A percentile compares a stretch with the other conserved stretches of the same genome.
Evolutionary conservation across 2,797 vertebrate species (phyloP).

Genomic region (Decapterus maruadsi): DNA sequence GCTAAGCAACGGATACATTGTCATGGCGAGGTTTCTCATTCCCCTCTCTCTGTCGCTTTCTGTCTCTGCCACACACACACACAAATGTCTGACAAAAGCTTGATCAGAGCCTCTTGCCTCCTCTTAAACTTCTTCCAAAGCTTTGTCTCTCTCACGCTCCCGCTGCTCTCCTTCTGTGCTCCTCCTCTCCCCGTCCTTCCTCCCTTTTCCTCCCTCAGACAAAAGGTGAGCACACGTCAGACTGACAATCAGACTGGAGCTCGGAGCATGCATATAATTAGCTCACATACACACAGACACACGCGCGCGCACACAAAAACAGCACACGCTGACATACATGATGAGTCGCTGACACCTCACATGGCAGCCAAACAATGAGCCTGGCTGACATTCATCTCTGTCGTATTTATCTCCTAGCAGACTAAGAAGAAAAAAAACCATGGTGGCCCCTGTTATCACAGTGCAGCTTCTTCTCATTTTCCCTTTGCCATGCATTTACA

Average conservation of each 20-base stretch:
- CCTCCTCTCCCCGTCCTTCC: conserved; percentile 14
- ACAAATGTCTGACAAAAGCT: conserved; percentile 61
- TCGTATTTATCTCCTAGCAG: conserved; percentile 75
- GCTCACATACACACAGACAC: conserved; percentile 34
- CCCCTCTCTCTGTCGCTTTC: conserved; percentile 17
- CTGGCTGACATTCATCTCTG: conserved; percentile 70
- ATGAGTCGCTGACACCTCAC: conserved; percentile 61
- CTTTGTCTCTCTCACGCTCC: conserved; percentile 51
- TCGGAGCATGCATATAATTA: conserved; percentile 73
- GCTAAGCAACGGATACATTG: conserved; percentile 71
- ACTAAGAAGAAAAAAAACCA: conserved; percentile 37
- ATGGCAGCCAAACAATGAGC: conserved; percentile 78
- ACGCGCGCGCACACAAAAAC: conserved; percentile 31
- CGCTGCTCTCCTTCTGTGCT: conserved; percentile 36
- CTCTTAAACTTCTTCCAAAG: conserved; percentile 67
- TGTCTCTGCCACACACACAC: conserved; percentile 20
- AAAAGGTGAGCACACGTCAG: conserved; percentile 77
- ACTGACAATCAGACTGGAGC: conserved; percentile 70
- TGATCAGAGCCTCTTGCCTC: conserved; percentile 61
- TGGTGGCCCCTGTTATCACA: conserved; percentile 27
- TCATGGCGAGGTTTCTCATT: conserved; percentile 41
- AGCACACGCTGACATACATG: conserved; percentile 59
- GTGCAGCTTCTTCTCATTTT: conserved; percentile 57
- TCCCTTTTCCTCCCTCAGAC: conserved; percentile 52
- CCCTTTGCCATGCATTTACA: conserved; percentile 60